Conservation (phyloP, 1,140 invertebrate species). For the Dryas iulia region DNA sequence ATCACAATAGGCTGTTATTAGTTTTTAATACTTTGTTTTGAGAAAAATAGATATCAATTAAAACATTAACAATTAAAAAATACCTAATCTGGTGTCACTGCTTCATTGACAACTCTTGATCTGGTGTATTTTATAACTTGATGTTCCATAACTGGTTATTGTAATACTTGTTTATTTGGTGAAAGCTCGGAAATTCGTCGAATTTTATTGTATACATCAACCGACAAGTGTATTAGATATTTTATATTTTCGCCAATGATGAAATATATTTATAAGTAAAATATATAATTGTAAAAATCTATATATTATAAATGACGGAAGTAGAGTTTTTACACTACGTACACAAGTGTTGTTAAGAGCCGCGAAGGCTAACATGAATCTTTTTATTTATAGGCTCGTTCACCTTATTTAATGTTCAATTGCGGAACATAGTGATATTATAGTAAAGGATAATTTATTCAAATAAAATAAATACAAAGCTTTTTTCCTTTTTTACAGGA, state of each 20-base stretch:
- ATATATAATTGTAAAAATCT: background rate
- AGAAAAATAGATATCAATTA: background rate
- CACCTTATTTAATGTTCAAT: background rate
- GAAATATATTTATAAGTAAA: background rate
- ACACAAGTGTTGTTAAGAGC: background rate
- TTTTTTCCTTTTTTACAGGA: background rate
- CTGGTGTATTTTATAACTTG: background rate
- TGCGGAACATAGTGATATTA: slow-evolving; percentile 18
- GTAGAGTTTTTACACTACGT: background rate
- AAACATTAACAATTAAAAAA: slow-evolving; percentile 10
- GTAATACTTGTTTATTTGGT: slow-evolving; percentile 25
- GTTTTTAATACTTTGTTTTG: background rate
- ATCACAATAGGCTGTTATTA: background rate
- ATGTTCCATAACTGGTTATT: slow-evolving; percentile 17
- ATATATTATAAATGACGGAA: background rate
- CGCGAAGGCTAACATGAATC: background rate
- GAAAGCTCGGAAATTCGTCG: slow-evolving; percentile 18
- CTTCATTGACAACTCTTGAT: background rate
- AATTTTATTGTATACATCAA: background rate
- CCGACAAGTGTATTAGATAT: background rate
- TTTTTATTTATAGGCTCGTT: slow-evolving; percentile 5
- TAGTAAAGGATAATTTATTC: background rate
- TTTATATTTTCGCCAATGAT: background rate
- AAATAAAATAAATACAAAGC: background rate
- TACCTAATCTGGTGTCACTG: background rate